phyloP scores from a whole-genome alignment of 1,140 invertebrate genomes.

The Eumaeus atala region DNA sequence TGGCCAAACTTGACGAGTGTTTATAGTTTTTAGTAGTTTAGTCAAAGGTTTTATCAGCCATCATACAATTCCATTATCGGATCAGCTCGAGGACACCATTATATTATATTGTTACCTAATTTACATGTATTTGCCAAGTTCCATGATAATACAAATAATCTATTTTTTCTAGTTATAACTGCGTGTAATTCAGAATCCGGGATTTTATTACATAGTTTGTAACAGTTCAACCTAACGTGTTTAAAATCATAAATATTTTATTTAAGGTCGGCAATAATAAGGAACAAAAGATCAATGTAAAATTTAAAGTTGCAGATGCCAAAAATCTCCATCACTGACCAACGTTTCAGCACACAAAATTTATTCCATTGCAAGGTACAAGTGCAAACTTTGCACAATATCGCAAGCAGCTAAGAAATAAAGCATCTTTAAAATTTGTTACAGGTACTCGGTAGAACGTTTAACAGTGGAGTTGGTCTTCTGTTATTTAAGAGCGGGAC shows the following conservation, averaged over 20 bases:
- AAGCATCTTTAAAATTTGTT: slow-evolving; percentile 2
- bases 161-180: no score
- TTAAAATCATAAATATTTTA: not conserved
- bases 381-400: slow-evolving; percentile 9
- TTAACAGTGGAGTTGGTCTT: not conserved
- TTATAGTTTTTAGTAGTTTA: no score
- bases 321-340: not conserved
- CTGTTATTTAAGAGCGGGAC: not conserved
- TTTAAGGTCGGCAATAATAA: not conserved
- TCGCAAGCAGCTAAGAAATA: not conserved
- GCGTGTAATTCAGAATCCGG: no score
- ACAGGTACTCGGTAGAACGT: slow-evolving; percentile 2
- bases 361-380: not conserved
- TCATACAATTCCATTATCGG: no score
- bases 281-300: not conserved
- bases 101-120: no score
- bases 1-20: no score
- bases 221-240: no score
- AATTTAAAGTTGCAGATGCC: not conserved
- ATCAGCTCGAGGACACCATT: no score
- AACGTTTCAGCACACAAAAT: not conserved
- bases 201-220: no score
- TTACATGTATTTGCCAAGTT: no score
- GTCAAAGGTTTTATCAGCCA: no score
- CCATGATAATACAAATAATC: no score